These are phyloP conservation scores for Nudaria mundana DNA, from an alignment of 2,888 invertebrate genomes.

Conservation along the genomic window DNA sequence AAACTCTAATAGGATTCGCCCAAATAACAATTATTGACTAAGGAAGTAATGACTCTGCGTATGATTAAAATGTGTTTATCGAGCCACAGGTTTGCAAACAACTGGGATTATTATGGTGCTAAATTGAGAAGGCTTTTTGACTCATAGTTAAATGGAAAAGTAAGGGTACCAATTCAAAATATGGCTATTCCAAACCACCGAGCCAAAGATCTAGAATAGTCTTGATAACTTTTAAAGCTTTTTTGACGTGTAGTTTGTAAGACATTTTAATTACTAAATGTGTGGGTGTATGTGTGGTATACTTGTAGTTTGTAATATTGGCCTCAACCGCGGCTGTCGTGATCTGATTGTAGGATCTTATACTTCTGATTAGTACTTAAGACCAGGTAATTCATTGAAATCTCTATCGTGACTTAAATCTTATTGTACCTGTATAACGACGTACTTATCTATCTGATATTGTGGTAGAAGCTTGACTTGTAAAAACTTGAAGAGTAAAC, in stretches of 20 bases:
- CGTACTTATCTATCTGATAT: no score
- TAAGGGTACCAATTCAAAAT: slow-evolving; percentile 17
- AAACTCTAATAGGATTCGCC: slow-evolving; percentile 96
- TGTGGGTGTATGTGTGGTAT: slow-evolving; percentile 17
- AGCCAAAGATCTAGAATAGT: slow-evolving; percentile 41
- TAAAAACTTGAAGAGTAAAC: no score
- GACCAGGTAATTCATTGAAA: no score
- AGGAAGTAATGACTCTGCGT: no score
- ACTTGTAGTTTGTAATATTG: not conserved
- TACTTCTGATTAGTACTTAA: no score
- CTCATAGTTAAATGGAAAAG: slow-evolving; percentile 10
- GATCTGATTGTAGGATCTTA: not conserved
- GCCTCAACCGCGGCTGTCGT: not conserved
- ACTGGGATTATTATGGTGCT: slow-evolving; percentile 38
- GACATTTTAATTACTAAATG: slow-evolving; percentile 24
- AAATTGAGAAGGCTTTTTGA: slow-evolving; percentile 31
- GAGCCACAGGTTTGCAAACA: slow-evolving; percentile 20
- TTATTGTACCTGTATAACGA: no score
- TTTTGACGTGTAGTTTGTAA: slow-evolving; percentile 18
- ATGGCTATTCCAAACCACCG: slow-evolving; percentile 28
- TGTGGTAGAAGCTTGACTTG: no score
- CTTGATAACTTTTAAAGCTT: slow-evolving; percentile 22
- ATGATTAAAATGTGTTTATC: slow-evolving; percentile 3
- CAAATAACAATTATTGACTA: slow-evolving; percentile 96
- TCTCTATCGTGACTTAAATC: no score